A percentile compares a stretch with the other conserved stretches of the same genome.
Conservation (phyloP, 2,113 vertebrate species). For the human (Homo sapiens) region GRCh38 chr15:94810001-94810500, state of each 20-base stretch:
- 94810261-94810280: conserved; percentile 84
- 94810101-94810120: conserved; percentile 94
- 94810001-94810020: conserved; percentile 84
- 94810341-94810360: conserved; percentile 82
- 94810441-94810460: conserved; percentile 26
- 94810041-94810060: conserved; percentile 87
- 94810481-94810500: conserved; percentile 46
- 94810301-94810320: conserved; percentile 80
- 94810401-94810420: conserved; percentile 57
- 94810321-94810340: conserved; percentile 84
- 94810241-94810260: conserved; percentile 90
- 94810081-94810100: conserved; percentile 95
- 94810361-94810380: conserved; percentile 88
- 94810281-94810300: conserved; percentile 83
- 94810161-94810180: conserved; percentile 94
- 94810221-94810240: conserved; percentile 94
- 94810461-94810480: conserved; percentile 43
- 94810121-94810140: conserved; percentile 99
- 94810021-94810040: conserved; percentile 84
- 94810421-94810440: conserved; percentile 47
- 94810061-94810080: conserved; percentile 90
- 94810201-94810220: conserved; percentile 97
- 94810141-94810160: conserved; percentile 99
- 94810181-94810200: conserved; percentile 98
- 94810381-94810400: conserved; percentile 78